These are phyloP conservation scores for Phocides pigmalion DNA, from an alignment of 1,140 invertebrate genomes.

Conservation along the genomic window DNA sequence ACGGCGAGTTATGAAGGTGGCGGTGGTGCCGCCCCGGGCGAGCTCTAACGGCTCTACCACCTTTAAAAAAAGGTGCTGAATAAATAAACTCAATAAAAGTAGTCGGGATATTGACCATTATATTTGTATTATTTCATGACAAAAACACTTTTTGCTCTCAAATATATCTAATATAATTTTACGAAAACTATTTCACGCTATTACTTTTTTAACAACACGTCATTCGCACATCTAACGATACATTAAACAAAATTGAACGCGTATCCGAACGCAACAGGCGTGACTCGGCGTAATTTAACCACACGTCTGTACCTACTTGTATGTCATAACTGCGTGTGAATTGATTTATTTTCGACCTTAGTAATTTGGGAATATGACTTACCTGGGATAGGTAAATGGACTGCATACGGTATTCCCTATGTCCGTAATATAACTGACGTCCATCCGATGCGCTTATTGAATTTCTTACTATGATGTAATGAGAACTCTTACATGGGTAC, in stretches of 20 bases:
- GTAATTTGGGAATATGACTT: not conserved
- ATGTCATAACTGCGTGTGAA: not conserved
- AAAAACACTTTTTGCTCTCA: not conserved
- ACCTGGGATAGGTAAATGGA: not conserved
- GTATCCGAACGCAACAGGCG: slow-evolving; percentile 25
- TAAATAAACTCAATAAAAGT: no score
- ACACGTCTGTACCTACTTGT: not conserved
- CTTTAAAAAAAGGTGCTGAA: no score
- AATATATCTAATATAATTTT: no score
- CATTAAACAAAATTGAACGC: slow-evolving; percentile 10
- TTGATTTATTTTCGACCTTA: slow-evolving; percentile 19
- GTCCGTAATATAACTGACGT: not conserved
- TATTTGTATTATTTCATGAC: not conserved
- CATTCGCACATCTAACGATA: not conserved
- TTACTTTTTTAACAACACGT: not conserved
- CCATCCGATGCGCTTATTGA: not conserved
- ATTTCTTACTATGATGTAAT: slow-evolving; percentile 2
- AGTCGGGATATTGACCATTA: no score
- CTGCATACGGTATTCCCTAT: not conserved
- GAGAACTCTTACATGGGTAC: not conserved
- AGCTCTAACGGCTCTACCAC: no score
- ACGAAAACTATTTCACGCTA: not conserved
- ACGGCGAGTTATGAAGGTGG: no score
- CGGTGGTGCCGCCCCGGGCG: no score
- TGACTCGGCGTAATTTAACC: slow-evolving; percentile 3